phyloP scores from a whole-genome alignment of 64 coral and sea anemone species.

The Actinia equina region DNA sequence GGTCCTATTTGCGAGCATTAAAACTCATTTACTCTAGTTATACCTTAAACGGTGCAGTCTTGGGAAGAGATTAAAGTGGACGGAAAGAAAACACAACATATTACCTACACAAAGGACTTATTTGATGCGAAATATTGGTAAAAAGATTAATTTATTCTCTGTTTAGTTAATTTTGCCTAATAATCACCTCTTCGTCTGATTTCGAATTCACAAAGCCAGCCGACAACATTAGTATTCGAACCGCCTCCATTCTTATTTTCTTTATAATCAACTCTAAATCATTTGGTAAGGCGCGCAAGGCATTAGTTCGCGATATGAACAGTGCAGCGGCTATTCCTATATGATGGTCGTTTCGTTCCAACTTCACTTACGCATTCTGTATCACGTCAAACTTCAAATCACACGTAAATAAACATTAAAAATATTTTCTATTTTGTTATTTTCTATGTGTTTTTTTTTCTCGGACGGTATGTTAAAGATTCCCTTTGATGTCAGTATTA shows the following conservation, averaged over 20 bases:
- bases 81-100: conserved; percentile 26
- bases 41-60: conserved; percentile 20
- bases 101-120: conserved; percentile 66
- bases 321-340: not conserved
- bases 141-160: conserved; percentile 91
- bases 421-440: not conserved
- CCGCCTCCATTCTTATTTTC: conserved; percentile 2
- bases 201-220: conserved; percentile 83
- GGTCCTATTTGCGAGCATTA: conserved; percentile 39
- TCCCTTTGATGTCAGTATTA: conserved; percentile 76
- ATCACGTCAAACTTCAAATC: not conserved
- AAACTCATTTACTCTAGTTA: conserved; percentile 38
- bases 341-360: not conserved
- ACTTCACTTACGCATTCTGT: not conserved
- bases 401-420: not conserved
- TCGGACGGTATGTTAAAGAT: conserved; percentile 53
- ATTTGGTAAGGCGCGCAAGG: conserved; percentile 2
- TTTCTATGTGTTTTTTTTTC: conserved; percentile 33
- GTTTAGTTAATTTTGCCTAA: conserved; percentile 90
- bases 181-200: conserved; percentile 74
- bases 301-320: not conserved
- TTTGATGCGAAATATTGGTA: conserved; percentile 89
- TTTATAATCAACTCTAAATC: not conserved
- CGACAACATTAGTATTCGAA: conserved; percentile 62
- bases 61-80: conserved; percentile 36